These are phyloP conservation scores for Zele albiditarsus DNA, from an alignment of 2,888 invertebrate genomes.

Conservation along the genomic window DNA sequence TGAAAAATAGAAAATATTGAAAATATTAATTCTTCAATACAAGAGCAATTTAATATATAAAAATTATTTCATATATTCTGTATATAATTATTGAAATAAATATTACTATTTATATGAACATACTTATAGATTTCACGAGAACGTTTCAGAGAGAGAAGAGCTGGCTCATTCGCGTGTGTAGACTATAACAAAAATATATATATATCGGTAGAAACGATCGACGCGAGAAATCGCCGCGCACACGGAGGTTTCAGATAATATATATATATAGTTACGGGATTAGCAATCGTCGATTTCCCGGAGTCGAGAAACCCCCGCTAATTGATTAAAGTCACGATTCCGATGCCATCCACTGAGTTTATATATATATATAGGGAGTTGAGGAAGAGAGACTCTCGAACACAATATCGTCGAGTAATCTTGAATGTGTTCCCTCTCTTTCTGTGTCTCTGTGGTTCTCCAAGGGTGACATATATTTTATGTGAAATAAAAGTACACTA, in stretches of 20 bases:
- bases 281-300: slow-evolving; percentile 69
- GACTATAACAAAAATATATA: slow-evolving; percentile 4
- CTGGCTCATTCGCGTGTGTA: slow-evolving; percentile 28
- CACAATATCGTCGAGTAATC: slow-evolving; percentile 39
- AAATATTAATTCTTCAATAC: no score
- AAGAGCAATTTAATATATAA: no score
- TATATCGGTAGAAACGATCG: slow-evolving; percentile 37
- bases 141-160: slow-evolving; percentile 10
- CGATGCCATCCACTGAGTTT: slow-evolving; percentile 44
- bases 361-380: background rate
- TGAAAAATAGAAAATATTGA: no score
- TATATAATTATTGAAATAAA: background rate
- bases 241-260: slow-evolving; percentile 28
- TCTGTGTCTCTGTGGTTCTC: background rate
- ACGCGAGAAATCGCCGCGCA: slow-evolving; percentile 23
- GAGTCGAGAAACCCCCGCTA: slow-evolving; percentile 70
- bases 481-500: background rate
- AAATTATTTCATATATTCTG: no score
- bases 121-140: slow-evolving; percentile 29
- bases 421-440: slow-evolving; percentile 13
- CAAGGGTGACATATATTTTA: background rate
- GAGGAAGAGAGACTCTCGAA: slow-evolving; percentile 2
- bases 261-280: slow-evolving; percentile 54
- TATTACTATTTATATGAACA: background rate
- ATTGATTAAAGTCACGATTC: slow-evolving; percentile 72